Evolutionary conservation across 2,797 vertebrate species (phyloP).

Genomic region (Fistularia commersonii): DNA sequence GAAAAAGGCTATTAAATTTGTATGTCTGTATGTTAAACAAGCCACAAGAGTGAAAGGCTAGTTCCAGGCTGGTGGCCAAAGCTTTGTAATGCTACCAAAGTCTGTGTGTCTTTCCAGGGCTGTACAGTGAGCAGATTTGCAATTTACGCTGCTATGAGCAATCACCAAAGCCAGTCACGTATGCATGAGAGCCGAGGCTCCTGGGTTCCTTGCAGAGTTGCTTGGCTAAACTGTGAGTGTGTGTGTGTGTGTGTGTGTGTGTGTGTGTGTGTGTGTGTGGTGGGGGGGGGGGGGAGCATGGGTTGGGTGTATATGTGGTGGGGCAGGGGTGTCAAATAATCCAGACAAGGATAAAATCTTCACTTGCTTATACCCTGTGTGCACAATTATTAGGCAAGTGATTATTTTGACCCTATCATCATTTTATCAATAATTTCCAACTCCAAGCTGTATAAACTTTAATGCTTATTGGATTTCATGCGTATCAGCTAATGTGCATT

Average conservation of each 20-base stretch:
- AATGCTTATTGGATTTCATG: too few species aligned
- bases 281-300: constrained; percentile 15
- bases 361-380: background rate
- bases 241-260: constrained; percentile 11
- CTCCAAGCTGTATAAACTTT: too few species aligned
- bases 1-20: constrained; percentile 8
- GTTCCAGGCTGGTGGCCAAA: constrained; percentile 31
- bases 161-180: constrained; percentile 71
- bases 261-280: constrained; percentile 16
- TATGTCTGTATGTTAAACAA: constrained; percentile 7
- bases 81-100: constrained; percentile 38
- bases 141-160: constrained; percentile 71
- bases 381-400: too few species aligned
- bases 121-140: constrained; percentile 71
- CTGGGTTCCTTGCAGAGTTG: constrained; percentile 45
- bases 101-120: constrained; percentile 52
- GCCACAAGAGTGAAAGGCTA: constrained; percentile 19
- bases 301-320: constrained; percentile 6
- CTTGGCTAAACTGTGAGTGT: constrained; percentile 32
- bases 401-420: too few species aligned
- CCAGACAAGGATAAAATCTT: constrained; percentile 1
- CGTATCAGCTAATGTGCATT: too few species aligned
- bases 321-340: constrained; percentile 14
- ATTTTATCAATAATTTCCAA: too few species aligned
- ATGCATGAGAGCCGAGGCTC: constrained; percentile 59